phyloP scores from a whole-genome alignment of 2,888 invertebrate genomes.

The Dione juno region DNA sequence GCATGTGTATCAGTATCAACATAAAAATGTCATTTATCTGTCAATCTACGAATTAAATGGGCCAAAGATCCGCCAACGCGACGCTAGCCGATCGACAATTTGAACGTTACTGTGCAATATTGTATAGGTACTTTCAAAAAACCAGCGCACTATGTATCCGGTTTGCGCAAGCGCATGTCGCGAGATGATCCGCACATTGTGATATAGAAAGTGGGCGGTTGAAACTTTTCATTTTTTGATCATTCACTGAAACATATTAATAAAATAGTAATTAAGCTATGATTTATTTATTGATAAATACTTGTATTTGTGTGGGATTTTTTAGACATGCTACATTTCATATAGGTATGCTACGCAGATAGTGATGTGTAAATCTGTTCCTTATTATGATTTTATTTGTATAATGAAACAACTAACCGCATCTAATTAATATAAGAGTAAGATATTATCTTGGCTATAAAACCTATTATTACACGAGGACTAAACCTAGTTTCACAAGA shows the following conservation, averaged over 20 bases:
- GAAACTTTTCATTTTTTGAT: slow-evolving; percentile 39
- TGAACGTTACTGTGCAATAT: slow-evolving; percentile 39
- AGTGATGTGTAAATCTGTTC: too few relatives aligned
- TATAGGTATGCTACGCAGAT: too few relatives aligned
- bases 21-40: slow-evolving; percentile 24
- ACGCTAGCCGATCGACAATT: slow-evolving; percentile 20
- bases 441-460: too few relatives aligned
- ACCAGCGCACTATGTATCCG: slow-evolving; percentile 56
- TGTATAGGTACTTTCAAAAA: slow-evolving; percentile 44
- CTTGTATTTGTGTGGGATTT: background rate
- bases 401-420: too few relatives aligned
- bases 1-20: slow-evolving; percentile 1
- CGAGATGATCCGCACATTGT: slow-evolving; percentile 46
- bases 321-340: too few relatives aligned
- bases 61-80: slow-evolving; percentile 29
- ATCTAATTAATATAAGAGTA: too few relatives aligned
- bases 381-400: too few relatives aligned
- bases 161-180: slow-evolving; percentile 62
- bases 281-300: too few relatives aligned
- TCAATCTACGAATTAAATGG: slow-evolving; percentile 25
- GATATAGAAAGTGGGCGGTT: slow-evolving; percentile 47
- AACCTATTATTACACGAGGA: background rate
- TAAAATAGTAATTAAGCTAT: slow-evolving; percentile 18
- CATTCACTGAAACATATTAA: slow-evolving; percentile 28
- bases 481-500: slow-evolving; percentile 3